Conservation (phyloP, 2,113 vertebrate species). For the Thamnophis sirtalis region DNA sequence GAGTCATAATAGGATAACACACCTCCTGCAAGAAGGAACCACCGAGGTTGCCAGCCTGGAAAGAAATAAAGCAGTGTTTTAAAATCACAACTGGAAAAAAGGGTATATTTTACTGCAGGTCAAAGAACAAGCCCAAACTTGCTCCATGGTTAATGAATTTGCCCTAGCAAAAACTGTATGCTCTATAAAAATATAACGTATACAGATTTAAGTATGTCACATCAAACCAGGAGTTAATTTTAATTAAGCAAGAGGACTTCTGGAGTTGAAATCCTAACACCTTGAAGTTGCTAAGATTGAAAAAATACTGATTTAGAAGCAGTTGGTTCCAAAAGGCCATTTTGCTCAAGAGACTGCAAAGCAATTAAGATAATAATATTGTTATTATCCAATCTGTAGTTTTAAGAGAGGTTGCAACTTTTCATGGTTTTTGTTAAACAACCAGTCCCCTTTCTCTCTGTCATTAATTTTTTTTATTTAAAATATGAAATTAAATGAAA, state of each 20-base stretch:
- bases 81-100: background rate
- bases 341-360: background rate
- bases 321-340: background rate
- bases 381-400: background rate
- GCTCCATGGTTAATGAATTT: background rate
- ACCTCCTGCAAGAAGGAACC: constrained; percentile 94
- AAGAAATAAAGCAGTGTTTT: constrained; percentile 29
- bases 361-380: background rate
- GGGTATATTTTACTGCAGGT: background rate
- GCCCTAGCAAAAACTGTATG: background rate
- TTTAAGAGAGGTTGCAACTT: background rate
- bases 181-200: background rate
- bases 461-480: background rate
- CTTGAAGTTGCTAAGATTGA: background rate
- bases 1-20: constrained; percentile 96
- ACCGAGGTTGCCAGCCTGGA: constrained; percentile 96
- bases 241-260: background rate
- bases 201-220: background rate
- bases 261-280: background rate
- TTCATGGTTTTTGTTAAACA: background rate
- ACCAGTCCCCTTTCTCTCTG: background rate
- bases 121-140: background rate
- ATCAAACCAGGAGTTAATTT: background rate
- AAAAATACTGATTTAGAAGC: background rate
- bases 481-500: background rate